These are phyloP conservation scores for Melanotaenia trifasciata DNA, from an alignment of 2,797 vertebrate genomes.

Conservation along the genomic window DNA sequence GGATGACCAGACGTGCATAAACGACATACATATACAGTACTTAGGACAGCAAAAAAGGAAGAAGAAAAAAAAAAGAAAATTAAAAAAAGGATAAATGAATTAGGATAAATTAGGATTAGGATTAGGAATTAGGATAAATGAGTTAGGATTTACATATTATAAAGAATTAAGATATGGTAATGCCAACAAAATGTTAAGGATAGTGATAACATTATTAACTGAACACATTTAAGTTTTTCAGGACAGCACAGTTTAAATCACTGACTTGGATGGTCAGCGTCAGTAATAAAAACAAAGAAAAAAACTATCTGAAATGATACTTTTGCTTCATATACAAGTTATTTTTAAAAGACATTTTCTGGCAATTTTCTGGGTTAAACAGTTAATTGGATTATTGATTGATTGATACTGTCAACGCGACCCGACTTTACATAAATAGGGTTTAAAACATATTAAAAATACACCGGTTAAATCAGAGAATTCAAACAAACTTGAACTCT, in stretches of 20 bases:
- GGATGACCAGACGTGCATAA: too few relatives aligned
- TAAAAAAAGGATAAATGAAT: too few relatives aligned
- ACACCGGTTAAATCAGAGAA: constrained; percentile 18
- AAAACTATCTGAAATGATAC: background rate
- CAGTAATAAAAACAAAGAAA: background rate
- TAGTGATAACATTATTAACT: too few relatives aligned
- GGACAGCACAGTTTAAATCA: background rate
- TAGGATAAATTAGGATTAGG: too few relatives aligned
- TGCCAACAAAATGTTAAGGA: too few relatives aligned
- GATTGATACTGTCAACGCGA: background rate
- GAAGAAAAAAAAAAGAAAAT: too few relatives aligned
- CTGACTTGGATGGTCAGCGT: background rate
- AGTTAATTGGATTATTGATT: background rate
- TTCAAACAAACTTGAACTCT: constrained; percentile 16
- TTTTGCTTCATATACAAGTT: too few relatives aligned
- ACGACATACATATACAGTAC: too few relatives aligned
- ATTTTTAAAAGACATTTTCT: background rate
- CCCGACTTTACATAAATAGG: background rate
- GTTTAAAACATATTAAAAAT: background rate
- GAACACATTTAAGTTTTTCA: background rate
- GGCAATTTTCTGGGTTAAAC: constrained; percentile 8
- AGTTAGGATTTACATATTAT: too few relatives aligned
- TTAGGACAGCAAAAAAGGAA: too few relatives aligned
- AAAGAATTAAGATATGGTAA: too few relatives aligned
- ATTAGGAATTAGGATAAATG: too few relatives aligned